Evolutionary conservation across 2,888 invertebrate genomes (phyloP).

Genomic region (Unio pictorum): DNA sequence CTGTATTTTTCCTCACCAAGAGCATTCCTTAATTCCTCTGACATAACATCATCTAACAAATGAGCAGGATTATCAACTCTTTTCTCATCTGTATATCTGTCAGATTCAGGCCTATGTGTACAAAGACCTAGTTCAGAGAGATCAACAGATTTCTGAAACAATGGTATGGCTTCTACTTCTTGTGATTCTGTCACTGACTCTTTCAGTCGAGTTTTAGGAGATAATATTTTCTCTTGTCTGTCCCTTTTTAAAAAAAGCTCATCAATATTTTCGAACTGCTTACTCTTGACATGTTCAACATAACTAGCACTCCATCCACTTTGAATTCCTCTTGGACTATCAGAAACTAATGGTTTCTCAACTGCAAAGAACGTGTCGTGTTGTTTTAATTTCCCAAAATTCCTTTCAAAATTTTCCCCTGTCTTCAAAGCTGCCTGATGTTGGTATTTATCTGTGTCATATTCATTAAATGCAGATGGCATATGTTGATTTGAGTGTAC

Average conservation of each 20-base stretch:
- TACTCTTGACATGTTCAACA: conserved; percentile 12
- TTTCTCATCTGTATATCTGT: conserved; percentile 12
- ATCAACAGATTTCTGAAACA: conserved; percentile 33
- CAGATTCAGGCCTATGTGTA: conserved; percentile 56
- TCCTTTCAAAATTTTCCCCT: too few relatives aligned
- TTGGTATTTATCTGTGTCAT: too few relatives aligned
- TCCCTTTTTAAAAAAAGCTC: conserved; percentile 28
- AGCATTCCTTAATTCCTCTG: conserved; percentile 36
- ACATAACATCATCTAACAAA: conserved; percentile 33
- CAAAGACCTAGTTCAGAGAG: conserved; percentile 49
- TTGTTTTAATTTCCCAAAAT: too few relatives aligned
- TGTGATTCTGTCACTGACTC: conserved; percentile 1
- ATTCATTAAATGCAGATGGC: too few relatives aligned
- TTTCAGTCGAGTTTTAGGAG: not conserved
- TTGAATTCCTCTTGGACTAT: too few relatives aligned
- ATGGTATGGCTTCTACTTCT: conserved; percentile 5
- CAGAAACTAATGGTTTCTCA: too few relatives aligned
- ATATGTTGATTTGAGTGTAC: too few relatives aligned
- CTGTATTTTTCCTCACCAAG: conserved; percentile 51
- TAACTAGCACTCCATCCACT: not conserved
- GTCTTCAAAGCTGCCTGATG: too few relatives aligned
- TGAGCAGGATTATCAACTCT: conserved; percentile 23
- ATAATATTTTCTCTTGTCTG: not conserved
- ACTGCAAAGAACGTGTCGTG: too few relatives aligned
- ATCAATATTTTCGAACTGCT: conserved; percentile 20